Percentiles rank a stretch among this genome's conserved stretches.
These are phyloP conservation scores for Microplitis demolitor DNA, from an alignment of 1,140 invertebrate genomes.

Conservation along the genomic window DNA sequence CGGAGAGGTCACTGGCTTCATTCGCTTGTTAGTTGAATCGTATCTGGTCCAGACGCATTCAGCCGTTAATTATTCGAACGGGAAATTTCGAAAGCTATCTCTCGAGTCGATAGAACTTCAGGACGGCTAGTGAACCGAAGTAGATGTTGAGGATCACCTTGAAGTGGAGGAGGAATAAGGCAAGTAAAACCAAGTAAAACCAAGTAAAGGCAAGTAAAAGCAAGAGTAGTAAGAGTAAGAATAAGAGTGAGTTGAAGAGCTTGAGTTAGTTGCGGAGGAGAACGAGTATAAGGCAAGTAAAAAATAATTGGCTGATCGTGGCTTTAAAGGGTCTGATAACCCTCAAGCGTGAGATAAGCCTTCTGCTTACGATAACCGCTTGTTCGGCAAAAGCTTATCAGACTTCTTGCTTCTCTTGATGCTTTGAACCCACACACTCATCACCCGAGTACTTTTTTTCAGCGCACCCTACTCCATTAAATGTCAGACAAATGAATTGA, in stretches of 20 bases:
- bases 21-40: no score
- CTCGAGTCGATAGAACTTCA: neutral
- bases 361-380: constrained; percentile 15
- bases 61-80: constrained; percentile 7
- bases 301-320: constrained; percentile 28
- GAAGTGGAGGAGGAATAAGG: no score
- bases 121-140: neutral
- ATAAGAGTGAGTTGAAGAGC: no score
- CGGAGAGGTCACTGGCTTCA: no score
- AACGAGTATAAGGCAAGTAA: neutral
- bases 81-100: constrained; percentile 1
- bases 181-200: no score
- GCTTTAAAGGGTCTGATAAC: constrained; percentile 24
- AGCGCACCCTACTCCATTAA: neutral
- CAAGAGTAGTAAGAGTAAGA: no score
- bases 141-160: neutral
- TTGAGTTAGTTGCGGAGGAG: neutral
- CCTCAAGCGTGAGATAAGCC: constrained; percentile 15
- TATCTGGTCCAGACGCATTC: constrained; percentile 2
- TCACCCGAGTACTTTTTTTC: neutral
- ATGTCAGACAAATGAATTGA: neutral
- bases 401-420: neutral
- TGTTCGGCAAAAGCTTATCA: constrained; percentile 31
- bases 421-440: neutral
- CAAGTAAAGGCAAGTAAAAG: no score